phyloP scores from a whole-genome alignment of 1,140 invertebrate genomes.

The Micrasema longulum region DNA sequence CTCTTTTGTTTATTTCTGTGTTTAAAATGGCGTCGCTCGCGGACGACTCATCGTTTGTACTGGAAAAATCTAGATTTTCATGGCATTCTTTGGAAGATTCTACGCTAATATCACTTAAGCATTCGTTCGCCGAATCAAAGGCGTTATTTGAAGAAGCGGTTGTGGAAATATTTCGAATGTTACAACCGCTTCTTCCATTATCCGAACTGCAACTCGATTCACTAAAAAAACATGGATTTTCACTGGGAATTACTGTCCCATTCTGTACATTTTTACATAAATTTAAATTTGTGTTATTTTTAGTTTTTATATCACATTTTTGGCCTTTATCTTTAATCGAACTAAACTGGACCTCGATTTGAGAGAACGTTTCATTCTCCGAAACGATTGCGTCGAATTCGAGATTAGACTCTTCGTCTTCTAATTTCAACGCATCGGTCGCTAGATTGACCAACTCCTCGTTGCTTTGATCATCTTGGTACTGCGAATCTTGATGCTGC shows the following conservation, averaged over 20 bases:
- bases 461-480: slow-evolving; percentile 8
- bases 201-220: not conserved
- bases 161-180: not conserved
- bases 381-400: not conserved
- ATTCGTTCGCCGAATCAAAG: slow-evolving; percentile 7
- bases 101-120: slow-evolving; percentile 17
- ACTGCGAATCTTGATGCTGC: slow-evolving; percentile 8
- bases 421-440: slow-evolving; percentile 6
- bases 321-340: not conserved
- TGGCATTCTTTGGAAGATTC: slow-evolving; percentile 28
- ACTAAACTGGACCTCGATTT: too few species aligned
- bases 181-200: not conserved
- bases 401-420: slow-evolving; percentile 1
- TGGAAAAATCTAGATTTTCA: slow-evolving; percentile 1
- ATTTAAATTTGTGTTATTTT: not conserved
- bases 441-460: slow-evolving; percentile 24
- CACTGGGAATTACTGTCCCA: not conserved
- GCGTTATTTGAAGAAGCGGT: not conserved
- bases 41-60: not conserved
- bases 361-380: not conserved
- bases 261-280: not conserved
- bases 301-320: not conserved
- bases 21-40: not conserved
- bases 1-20: not conserved
- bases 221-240: not conserved